These are phyloP conservation scores for Pituophis catenifer DNA, from an alignment of 2,113 vertebrate species.

Conservation along the genomic window DNA sequence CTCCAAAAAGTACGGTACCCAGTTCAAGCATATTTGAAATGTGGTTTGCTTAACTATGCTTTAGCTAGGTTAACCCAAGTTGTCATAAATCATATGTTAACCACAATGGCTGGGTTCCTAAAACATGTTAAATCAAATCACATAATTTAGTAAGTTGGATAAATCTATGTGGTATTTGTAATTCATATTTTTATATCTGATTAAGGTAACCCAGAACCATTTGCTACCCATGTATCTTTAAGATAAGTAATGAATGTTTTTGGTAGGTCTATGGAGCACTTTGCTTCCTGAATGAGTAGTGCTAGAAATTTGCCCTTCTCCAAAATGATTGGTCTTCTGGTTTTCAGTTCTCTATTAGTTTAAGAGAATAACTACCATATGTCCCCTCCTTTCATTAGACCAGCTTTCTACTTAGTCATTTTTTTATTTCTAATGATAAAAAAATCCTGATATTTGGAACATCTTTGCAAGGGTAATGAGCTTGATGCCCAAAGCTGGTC, in stretches of 20 bases:
- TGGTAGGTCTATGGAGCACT: neutral
- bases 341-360: neutral
- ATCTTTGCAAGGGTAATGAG: neutral
- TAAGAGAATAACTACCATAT: neutral
- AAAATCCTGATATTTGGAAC: neutral
- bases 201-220: neutral
- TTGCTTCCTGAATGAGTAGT: neutral
- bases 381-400: neutral
- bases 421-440: neutral
- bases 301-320: neutral
- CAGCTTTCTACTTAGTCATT: neutral
- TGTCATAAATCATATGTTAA: neutral
- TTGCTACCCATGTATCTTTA: neutral
- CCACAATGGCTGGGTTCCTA: neutral
- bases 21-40: neutral
- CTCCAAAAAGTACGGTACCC: neutral
- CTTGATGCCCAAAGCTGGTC: neutral
- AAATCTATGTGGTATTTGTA: neutral
- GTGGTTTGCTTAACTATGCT: neutral
- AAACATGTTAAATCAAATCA: neutral
- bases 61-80: neutral
- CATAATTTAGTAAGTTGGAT: neutral
- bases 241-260: neutral
- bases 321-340: neutral
- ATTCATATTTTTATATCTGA: neutral